Evolutionary conservation across 2,797 vertebrate species (phyloP).

Genomic region (Pristis pectinata): DNA sequence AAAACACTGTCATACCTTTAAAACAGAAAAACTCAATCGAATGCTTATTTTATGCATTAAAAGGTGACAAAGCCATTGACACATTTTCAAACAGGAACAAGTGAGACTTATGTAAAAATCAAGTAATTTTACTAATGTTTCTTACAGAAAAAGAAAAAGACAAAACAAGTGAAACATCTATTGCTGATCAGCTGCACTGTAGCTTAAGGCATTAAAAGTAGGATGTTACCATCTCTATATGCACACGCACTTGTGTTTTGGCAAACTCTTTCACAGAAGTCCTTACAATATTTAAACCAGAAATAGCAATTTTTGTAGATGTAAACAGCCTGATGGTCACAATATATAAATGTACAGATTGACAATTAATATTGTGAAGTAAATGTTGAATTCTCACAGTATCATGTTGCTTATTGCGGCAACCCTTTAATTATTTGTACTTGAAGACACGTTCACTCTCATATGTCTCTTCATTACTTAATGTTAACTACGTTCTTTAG

Average conservation of each 20-base stretch:
- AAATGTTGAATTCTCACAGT: not conserved
- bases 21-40: not conserved
- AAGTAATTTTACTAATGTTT: not conserved
- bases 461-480: constrained; percentile 61
- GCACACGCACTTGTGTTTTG: not conserved
- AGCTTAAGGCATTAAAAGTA: not conserved
- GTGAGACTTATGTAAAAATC: not conserved
- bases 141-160: not conserved
- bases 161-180: not conserved
- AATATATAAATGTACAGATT: not conserved
- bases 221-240: not conserved
- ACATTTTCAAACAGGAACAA: not conserved
- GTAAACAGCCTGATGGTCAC: constrained; percentile 6
- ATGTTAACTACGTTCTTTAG: constrained; percentile 75
- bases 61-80: not conserved
- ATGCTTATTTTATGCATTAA: not conserved
- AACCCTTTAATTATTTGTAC: not conserved
- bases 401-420: constrained; percentile 1
- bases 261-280: constrained; percentile 24
- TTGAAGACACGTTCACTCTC: not conserved
- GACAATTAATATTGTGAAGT: constrained; percentile 2
- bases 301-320: not conserved
- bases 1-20: not conserved
- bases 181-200: not conserved
- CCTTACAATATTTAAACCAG: constrained; percentile 9